Evolutionary conservation across 2,888 invertebrate genomes (phyloP).

Genomic region (Napeogenes inachia): DNA sequence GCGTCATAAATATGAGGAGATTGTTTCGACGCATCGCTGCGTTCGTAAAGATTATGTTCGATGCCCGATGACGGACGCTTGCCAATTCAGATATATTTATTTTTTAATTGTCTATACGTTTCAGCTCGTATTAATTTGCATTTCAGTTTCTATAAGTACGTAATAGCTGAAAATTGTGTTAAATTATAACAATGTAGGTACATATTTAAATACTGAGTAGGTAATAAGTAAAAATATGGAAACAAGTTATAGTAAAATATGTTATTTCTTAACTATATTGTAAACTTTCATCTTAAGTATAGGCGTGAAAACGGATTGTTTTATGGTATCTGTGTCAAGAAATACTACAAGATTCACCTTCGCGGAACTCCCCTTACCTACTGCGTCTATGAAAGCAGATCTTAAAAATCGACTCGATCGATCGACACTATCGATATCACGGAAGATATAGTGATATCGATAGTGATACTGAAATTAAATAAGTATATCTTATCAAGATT

Average conservation of each 20-base stretch:
- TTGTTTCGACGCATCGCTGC: conserved; percentile 23
- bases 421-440: no score
- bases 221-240: neutral
- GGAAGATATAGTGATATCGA: no score
- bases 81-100: conserved; percentile 2
- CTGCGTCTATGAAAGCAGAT: conserved; percentile 39
- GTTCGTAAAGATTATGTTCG: conserved; percentile 24
- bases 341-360: conserved; percentile 26
- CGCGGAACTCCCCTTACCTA: no score
- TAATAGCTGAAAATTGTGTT: no score
- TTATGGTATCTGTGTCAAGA: conserved; percentile 54
- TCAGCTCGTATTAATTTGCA: neutral
- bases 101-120: neutral
- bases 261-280: conserved; percentile 13
- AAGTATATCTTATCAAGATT: no score
- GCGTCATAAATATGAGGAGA: conserved; percentile 28
- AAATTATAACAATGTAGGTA: no score
- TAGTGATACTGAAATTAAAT: no score
- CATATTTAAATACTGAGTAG: no score
- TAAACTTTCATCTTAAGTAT: conserved; percentile 23
- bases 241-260: neutral
- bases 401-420: no score
- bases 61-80: conserved; percentile 18
- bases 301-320: conserved; percentile 30
- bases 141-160: no score